phyloP scores from a whole-genome alignment of 35 echinoderm and acorn worm species.

The Diadema setosum region DNA sequence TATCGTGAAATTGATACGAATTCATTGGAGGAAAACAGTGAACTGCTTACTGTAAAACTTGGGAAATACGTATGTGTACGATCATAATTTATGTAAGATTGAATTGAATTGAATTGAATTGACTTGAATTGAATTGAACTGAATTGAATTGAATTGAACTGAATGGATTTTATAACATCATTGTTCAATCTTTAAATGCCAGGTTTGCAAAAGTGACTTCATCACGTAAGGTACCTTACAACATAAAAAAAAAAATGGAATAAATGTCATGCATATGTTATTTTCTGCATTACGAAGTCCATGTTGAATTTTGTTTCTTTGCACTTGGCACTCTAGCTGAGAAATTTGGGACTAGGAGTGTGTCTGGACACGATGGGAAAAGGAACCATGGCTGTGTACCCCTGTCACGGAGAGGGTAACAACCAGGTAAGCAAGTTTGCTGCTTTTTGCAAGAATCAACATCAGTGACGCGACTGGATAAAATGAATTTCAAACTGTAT shows the following conservation, averaged over 20 bases:
- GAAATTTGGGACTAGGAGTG: not conserved
- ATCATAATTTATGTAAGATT: too few species aligned
- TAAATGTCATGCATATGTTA: not conserved
- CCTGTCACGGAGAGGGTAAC: conserved; percentile 40
- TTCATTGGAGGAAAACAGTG: too few species aligned
- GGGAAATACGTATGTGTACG: too few species aligned
- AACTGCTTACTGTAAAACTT: too few species aligned
- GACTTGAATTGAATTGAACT: too few species aligned
- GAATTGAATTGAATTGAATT: too few species aligned
- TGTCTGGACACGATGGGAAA: conserved; percentile 34
- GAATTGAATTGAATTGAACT: too few species aligned
- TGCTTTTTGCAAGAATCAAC: too few species aligned
- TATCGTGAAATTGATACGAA: too few species aligned
- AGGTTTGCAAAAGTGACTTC: not conserved
- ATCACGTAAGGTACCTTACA: not conserved
- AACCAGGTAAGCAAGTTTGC: conserved; percentile 45
- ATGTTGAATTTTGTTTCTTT: not conserved
- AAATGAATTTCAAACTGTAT: too few species aligned
- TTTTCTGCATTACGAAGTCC: too few species aligned
- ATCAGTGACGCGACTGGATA: too few species aligned
- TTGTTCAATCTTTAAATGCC: not conserved
- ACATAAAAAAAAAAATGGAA: not conserved
- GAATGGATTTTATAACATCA: not conserved
- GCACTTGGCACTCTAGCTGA: not conserved
- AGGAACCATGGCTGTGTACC: not conserved